Base-by-base conservation (phyloP, 2,113 vertebrate species). In the Ranitomeya variabilis region DNA sequence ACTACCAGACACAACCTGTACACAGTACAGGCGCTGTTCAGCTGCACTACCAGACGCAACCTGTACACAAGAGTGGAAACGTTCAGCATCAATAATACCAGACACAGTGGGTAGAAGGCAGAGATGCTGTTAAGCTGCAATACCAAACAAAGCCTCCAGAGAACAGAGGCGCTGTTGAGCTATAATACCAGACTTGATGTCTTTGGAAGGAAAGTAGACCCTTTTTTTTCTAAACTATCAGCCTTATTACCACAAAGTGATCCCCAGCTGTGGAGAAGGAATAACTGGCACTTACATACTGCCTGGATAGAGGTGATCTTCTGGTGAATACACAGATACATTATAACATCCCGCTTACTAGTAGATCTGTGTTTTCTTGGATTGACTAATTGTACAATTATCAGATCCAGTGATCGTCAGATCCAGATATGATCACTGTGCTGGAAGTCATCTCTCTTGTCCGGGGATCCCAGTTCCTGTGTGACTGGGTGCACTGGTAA, bases 401-500 rank as follows among this genome's bases (percentile, higher is more conserved):
- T 15, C 37, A 45, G 37, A 45, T 45, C 37, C 37, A 76, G 18
- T 21, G 7, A 45, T 74, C 19, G 9, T 52, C 73, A 76, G 45
- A 74, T 51, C 71, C 18, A 19, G 31, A 1, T 12, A 13, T 6
- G 14, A 16, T 2, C 11, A 11, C 21, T 8, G 21, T 16, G 7
- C 14, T 31, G 7, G 26, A 51, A 11, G 73, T 10, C 51, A 12
- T 21, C 4, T 21, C 18, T 45, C 73, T 8, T 1, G 7, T 76
- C 18, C 26, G 1, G 71, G 71, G 26, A 16, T 73, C 69, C 1
- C 69, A 73, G 71, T 69, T 69, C 23, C 13, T 12, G 11, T 69
- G 66, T 74, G 31, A 74, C 73, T 76, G 45, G 73, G 37, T 14
- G 45, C 73, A 76, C 73, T 76, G 73, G 66, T 69, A 23, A 23